phyloP scores from a whole-genome alignment of 1,140 invertebrate genomes.

The Pomacea maculata region DNA sequence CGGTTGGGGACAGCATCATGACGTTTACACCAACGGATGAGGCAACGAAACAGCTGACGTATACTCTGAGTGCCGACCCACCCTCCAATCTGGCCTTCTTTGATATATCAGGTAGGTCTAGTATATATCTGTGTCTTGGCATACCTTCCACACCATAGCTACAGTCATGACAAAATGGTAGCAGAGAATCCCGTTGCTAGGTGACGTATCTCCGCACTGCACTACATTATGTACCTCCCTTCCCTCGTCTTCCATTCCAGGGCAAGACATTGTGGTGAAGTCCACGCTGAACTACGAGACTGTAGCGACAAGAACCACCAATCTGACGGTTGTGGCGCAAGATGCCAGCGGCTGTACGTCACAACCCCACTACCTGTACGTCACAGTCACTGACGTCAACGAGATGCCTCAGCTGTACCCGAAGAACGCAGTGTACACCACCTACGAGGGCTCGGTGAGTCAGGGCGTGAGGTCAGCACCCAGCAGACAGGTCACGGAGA shows the following conservation, averaged over 20 bases:
- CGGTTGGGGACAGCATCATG: not conserved
- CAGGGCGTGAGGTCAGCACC: not conserved
- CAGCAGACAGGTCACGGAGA: no score
- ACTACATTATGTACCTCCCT: no score
- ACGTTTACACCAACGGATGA: not conserved
- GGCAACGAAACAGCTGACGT: no score
- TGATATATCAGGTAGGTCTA: no score
- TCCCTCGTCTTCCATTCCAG: not conserved
- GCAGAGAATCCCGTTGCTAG: no score
- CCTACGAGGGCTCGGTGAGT: slow-evolving; percentile 14
- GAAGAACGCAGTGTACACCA: not conserved
- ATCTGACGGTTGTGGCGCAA: slow-evolving; percentile 2
- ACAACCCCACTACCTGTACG: not conserved
- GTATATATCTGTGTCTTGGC: no score
- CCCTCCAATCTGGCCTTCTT: no score
- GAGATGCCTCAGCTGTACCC: slow-evolving; percentile 1
- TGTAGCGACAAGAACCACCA: not conserved
- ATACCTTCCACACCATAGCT: no score
- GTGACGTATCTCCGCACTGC: no score
- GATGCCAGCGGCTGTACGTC: slow-evolving; percentile 7
- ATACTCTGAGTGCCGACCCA: no score
- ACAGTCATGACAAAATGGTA: no score
- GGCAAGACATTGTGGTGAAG: not conserved
- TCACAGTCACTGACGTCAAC: slow-evolving; percentile 22
- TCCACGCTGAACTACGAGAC: not conserved